Evolutionary conservation across 2,797 vertebrate genomes (phyloP), one percentile per base, ranked within the genome.

Genomic region (Micropoecilia bifurca): DNA sequence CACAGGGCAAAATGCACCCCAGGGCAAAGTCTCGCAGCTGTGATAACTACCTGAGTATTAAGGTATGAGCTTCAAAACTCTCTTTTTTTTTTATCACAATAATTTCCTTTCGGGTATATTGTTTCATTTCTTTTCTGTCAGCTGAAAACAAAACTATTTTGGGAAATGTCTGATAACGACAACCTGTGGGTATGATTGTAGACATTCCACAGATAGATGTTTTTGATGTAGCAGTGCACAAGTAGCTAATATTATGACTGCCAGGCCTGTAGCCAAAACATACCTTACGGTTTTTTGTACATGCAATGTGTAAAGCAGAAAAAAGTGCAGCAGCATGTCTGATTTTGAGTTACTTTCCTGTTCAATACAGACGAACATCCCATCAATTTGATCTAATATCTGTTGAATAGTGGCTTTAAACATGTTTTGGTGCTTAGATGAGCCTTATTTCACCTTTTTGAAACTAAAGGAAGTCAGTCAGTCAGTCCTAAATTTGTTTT

Each of bases 31-130:
- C 96, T 63, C 93, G 94, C 87, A 96, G 95, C 90, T 95, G 95
- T 89, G 95, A 96, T 82, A 94, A 94, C 91, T 96, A 96, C 94
- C 92, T 96, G 90, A 94, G 96, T 85, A 95, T 96, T 87, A 96
- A 97, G 96, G 97, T 97, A 96, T 0, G 78, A 79, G 28, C 45
- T 74, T 48, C 1, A 41, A 12, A 36, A 53, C 7, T 53, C 8
- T 22, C 22, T n/a, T 59, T 63, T 78, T 79, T n/a, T 59, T 63
- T 79, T 80, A 46, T 48, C 22, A 28, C 41, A 69, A 4, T 30
- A 14, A 45, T 41, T 76, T 4, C 75, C 12, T 66, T n/a, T 25
- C 75, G 25, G 7, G n/a, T 72, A 9, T 55, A 74, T 39, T 50
- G 3, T 28, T 22, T 18, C 0, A 16, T 79, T 80, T 80, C 41